These are phyloP conservation scores for Omphaloscelis lunosa DNA, from an alignment of 2,888 invertebrate genomes.

Conservation along the genomic window DNA sequence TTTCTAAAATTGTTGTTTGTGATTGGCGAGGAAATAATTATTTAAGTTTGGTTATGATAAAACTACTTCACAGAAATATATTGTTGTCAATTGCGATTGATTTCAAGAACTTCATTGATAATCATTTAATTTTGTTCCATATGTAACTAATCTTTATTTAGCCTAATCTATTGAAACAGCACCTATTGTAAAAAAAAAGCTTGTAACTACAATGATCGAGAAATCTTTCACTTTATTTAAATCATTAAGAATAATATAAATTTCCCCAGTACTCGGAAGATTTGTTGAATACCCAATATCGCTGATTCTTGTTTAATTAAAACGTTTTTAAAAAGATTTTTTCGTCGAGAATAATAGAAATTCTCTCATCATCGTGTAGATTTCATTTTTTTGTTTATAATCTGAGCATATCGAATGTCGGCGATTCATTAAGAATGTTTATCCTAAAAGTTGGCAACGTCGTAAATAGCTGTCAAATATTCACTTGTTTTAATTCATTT, in stretches of 20 bases:
- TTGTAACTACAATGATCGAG: neutral
- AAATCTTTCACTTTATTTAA: no score
- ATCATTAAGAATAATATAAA: no score
- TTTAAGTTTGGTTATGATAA: neutral
- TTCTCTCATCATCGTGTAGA: neutral
- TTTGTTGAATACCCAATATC: no score
- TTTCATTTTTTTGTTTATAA: slow-evolving; percentile 27
- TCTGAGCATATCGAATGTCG: neutral
- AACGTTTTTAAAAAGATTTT: neutral
- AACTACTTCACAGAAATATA: no score
- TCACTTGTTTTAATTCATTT: no score
- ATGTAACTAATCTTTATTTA: neutral
- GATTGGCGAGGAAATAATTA: neutral
- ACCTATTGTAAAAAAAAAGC: neutral
- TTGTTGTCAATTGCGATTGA: neutral
- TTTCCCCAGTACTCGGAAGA: no score
- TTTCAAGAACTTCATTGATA: neutral
- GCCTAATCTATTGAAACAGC: neutral
- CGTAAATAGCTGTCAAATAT: no score
- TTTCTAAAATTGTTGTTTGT: neutral
- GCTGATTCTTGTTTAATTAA: neutral
- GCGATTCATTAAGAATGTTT: neutral
- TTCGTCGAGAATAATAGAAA: neutral
- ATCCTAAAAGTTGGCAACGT: no score
- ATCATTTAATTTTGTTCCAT: neutral